Evolutionary conservation across 2,113 vertebrate species (phyloP).

Genomic region (Lipophrys pholis): DNA sequence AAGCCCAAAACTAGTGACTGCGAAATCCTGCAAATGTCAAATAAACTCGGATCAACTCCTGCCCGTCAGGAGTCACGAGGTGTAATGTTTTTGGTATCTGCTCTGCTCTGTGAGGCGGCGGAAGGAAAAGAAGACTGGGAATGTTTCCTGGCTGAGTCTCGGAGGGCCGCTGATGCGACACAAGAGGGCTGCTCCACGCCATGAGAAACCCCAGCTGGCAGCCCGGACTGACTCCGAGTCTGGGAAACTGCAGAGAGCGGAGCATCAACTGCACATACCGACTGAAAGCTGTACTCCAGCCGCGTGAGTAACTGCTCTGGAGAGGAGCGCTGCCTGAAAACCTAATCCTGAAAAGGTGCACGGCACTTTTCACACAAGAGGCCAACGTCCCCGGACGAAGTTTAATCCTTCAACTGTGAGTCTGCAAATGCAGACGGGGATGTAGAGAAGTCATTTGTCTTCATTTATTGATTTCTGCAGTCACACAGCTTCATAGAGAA

Average conservation of each 20-base stretch:
- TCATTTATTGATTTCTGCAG: too few species aligned
- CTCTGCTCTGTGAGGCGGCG: not conserved
- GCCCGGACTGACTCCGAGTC: not conserved
- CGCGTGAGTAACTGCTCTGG: too few species aligned
- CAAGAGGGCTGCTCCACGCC: slow-evolving; percentile 2
- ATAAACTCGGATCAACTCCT: not conserved
- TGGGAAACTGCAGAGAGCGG: slow-evolving; percentile 20
- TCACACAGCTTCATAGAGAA: too few species aligned
- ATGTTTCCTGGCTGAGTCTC: slow-evolving; percentile 36
- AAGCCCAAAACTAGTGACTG: too few species aligned
- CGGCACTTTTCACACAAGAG: too few species aligned
- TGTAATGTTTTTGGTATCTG: not conserved
- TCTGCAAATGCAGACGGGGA: too few species aligned
- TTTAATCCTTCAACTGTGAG: too few species aligned
- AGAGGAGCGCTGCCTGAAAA: too few species aligned
- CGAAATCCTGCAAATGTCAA: not conserved
- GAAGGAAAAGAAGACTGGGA: slow-evolving; percentile 7
- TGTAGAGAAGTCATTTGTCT: too few species aligned
- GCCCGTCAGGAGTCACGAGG: not conserved
- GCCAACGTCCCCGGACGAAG: too few species aligned
- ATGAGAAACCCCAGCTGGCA: slow-evolving; percentile 10
- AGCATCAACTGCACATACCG: not conserved
- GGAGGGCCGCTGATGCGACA: slow-evolving; percentile 18
- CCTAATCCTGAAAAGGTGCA: too few species aligned
- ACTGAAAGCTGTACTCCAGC: not conserved